phyloP scores from a whole-genome alignment of 2,797 vertebrate genomes.

The Protonibea diacanthus region DNA sequence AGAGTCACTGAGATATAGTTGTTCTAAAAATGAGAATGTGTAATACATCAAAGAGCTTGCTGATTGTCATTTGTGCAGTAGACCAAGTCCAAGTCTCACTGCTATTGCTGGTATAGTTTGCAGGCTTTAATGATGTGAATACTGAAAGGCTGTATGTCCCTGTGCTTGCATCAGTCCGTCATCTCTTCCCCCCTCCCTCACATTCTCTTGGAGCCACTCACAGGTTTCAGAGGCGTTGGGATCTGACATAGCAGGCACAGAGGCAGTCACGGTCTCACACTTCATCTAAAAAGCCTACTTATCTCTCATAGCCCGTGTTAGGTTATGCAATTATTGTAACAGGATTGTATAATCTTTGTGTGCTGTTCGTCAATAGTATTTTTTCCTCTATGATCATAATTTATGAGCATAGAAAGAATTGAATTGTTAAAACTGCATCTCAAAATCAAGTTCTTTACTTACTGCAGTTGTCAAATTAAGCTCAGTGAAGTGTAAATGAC shows the following conservation, averaged over 20 bases:
- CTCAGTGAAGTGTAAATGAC: conserved; percentile 11
- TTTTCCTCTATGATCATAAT: conserved; percentile 28
- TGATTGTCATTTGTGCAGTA: conserved; percentile 40
- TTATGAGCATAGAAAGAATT: conserved; percentile 15
- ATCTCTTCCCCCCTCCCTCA: conserved; percentile 22
- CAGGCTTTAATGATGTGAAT: conserved; percentile 66
- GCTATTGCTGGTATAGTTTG: conserved; percentile 55
- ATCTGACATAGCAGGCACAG: conserved; percentile 55
- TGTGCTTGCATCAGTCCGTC: conserved; percentile 65
- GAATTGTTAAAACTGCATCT: conserved; percentile 18
- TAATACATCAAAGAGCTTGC: conserved; percentile 45
- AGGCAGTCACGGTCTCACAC: conserved; percentile 60
- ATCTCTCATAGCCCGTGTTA: conserved; percentile 57
- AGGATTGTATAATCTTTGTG: conserved; percentile 59
- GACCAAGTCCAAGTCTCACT: conserved; percentile 24
- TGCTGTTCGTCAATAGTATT: conserved; percentile 40
- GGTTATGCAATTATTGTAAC: conserved; percentile 69
- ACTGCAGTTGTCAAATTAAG: conserved; percentile 2
- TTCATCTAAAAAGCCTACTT: conserved; percentile 66
- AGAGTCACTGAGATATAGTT: conserved; percentile 3
- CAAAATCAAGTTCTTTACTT: conserved; percentile 3
- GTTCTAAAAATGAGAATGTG: conserved; percentile 24
- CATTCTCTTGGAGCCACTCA: conserved; percentile 55
- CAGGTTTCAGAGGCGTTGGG: conserved; percentile 51
- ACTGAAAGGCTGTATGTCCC: conserved; percentile 63